Percentiles rank a stretch among this genome's conserved stretches.
These are phyloP conservation scores for Myathropa florea DNA, from an alignment of 2,888 invertebrate species.

Conservation along the genomic window DNA sequence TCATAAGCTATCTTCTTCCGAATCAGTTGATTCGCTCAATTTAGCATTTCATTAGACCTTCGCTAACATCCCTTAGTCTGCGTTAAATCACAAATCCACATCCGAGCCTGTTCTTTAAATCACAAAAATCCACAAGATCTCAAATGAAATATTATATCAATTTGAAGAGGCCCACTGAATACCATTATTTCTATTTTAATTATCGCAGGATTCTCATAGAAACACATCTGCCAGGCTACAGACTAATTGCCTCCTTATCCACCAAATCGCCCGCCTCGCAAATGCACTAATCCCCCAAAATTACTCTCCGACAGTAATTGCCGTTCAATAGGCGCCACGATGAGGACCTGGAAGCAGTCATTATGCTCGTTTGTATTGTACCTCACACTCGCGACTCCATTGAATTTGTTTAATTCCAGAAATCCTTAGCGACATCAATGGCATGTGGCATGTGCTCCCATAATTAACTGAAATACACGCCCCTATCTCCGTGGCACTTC, in stretches of 20 bases:
- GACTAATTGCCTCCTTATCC: constrained; percentile 12
- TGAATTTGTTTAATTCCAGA: not conserved
- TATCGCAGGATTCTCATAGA: not conserved
- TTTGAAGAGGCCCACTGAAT: not conserved
- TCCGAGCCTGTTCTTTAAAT: not conserved
- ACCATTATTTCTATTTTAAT: constrained; percentile 15
- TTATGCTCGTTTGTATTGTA: not conserved
- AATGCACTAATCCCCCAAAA: constrained; percentile 11
- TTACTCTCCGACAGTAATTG: constrained; percentile 11
- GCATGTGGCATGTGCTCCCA: not conserved
- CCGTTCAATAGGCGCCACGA: not conserved
- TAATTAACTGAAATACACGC: constrained; percentile 18
- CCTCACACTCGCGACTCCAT: not conserved
- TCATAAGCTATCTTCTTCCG: too few species aligned
- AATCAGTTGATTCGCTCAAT: too few species aligned
- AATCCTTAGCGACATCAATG: not conserved
- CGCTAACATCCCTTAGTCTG: too few species aligned
- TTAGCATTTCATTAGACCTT: too few species aligned
- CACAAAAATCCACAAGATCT: not conserved
- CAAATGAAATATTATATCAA: not conserved
- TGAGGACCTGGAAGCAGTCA: not conserved
- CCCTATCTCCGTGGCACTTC: not conserved
- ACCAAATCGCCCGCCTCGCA: not conserved
- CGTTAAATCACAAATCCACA: not conserved
- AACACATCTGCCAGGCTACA: not conserved